A percentile compares a stretch with the other conserved stretches of the same genome.
phyloP scores from a whole-genome alignment of 2,113 vertebrate species.

The Sarotherodon lohbergeri region DNA sequence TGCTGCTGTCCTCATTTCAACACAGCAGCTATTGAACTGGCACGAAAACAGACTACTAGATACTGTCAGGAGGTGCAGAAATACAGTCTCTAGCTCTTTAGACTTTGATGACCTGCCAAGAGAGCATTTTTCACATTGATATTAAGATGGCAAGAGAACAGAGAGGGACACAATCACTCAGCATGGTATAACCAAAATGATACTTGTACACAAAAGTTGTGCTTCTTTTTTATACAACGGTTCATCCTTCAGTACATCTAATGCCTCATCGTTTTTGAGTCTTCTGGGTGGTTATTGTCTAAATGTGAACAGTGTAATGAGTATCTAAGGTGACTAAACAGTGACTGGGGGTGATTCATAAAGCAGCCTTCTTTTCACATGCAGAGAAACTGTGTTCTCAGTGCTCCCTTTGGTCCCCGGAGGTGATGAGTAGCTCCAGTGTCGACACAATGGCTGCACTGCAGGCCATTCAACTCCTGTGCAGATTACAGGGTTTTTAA shows the following conservation, averaged over 20 bases:
- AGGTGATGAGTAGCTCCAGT: conserved; percentile 42
- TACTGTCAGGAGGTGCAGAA: conserved; percentile 32
- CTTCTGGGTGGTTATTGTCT: conserved; percentile 18
- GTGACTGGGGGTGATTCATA: conserved; percentile 36
- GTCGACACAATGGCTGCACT: conserved; percentile 12
- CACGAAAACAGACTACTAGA: conserved; percentile 11
- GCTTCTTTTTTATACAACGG: not conserved
- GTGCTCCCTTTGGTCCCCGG: not conserved
- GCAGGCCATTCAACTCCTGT: not conserved
- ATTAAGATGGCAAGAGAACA: not conserved
- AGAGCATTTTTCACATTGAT: conserved; percentile 34
- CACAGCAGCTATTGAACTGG: not conserved
- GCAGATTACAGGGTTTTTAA: conserved; percentile 6
- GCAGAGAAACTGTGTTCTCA: not conserved
- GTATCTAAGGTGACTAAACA: conserved; percentile 55
- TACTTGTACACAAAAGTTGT: not conserved
- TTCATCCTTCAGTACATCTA: conserved; percentile 1
- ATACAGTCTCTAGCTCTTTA: not conserved
- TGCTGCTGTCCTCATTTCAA: conserved; percentile 6
- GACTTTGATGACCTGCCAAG: conserved; percentile 47
- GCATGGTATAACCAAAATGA: not conserved
- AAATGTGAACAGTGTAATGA: conserved; percentile 17
- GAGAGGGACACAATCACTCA: conserved; percentile 10
- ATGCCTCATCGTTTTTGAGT: not conserved
- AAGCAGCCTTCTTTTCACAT: not conserved